Percentiles rank a stretch among this genome's conserved stretches.
phyloP scores from a whole-genome alignment of 2,888 invertebrate genomes.

The Thymelicus sylvestris region DNA sequence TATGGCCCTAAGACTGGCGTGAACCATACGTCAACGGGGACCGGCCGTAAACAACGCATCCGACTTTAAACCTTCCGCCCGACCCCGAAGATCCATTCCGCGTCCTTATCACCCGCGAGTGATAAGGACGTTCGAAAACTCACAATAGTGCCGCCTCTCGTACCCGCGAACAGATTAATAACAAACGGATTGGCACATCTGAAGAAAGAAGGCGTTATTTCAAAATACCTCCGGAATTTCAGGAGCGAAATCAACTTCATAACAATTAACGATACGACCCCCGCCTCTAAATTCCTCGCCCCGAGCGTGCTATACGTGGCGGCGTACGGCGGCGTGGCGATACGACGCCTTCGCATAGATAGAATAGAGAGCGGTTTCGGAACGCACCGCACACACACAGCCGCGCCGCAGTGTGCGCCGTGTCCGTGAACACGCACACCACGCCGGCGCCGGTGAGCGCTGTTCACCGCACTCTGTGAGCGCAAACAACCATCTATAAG shows the following conservation, averaged over 20 bases:
- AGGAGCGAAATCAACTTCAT: constrained; percentile 85
- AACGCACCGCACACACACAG: constrained; percentile 64
- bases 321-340: constrained; percentile 83
- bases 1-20: constrained; percentile 64
- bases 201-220: constrained; percentile 80
- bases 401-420: constrained; percentile 56
- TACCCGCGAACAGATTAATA: constrained; percentile 44
- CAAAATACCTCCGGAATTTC: constrained; percentile 84
- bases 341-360: constrained; percentile 85
- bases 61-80: constrained; percentile 58
- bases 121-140: constrained; percentile 68
- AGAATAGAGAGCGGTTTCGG: constrained; percentile 85
- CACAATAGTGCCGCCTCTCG: constrained; percentile 46
- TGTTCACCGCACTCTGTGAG: constrained; percentile 86
- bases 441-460: constrained; percentile 78
- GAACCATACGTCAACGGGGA: constrained; percentile 65
- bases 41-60: constrained; percentile 40
- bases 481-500: constrained; percentile 86
- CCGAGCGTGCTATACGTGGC: constrained; percentile 84
- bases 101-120: constrained; percentile 69
- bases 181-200: constrained; percentile 47
- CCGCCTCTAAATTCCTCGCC: constrained; percentile 85
- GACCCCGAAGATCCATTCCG: constrained; percentile 55
- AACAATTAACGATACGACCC: constrained; percentile 85
- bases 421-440: constrained; percentile 70